phyloP scores from a whole-genome alignment of 2,113 vertebrate genomes.

The Lophura nycthemera region DNA sequence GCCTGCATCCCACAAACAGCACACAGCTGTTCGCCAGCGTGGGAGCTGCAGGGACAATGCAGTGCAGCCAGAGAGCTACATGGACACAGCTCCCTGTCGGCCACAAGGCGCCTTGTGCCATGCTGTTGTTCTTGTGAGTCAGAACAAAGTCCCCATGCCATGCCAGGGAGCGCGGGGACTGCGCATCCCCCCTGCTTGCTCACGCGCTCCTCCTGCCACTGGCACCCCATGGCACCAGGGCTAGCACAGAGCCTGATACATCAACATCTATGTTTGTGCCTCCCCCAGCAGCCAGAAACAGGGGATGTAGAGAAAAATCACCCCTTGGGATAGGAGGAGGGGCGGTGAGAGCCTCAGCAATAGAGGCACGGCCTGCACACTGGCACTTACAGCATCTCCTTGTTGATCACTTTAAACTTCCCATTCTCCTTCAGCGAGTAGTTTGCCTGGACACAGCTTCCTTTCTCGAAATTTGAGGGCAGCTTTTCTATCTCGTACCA shows the following conservation, averaged over 20 bases:
- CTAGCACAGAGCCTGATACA: not conserved
- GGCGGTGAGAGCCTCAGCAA: not conserved
- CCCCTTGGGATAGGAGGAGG: not conserved
- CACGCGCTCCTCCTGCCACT: not conserved
- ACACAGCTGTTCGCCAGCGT: not conserved
- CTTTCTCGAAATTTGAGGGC: constrained; percentile 81
- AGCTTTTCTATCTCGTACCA: constrained; percentile 88
- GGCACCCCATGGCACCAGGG: not conserved
- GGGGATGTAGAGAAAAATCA: not conserved
- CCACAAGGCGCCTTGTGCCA: not conserved
- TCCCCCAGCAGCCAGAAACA: not conserved
- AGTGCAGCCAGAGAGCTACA: accelerated
- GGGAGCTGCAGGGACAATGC: not conserved
- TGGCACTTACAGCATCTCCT: constrained; percentile 75
- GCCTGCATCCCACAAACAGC: not conserved
- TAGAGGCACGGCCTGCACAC: not conserved
- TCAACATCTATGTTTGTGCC: not conserved
- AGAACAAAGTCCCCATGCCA: constrained; percentile 51
- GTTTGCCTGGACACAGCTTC: constrained; percentile 81
- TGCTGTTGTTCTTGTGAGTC: not conserved
- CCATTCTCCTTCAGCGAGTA: constrained; percentile 80
- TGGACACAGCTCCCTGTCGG: accelerated
- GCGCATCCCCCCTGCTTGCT: accelerated
- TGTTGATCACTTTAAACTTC: constrained; percentile 84
- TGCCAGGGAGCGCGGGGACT: constrained; percentile 10